Evolutionary conservation across 2,888 invertebrate species (phyloP).

Genomic region (Emmelina monodactyla): DNA sequence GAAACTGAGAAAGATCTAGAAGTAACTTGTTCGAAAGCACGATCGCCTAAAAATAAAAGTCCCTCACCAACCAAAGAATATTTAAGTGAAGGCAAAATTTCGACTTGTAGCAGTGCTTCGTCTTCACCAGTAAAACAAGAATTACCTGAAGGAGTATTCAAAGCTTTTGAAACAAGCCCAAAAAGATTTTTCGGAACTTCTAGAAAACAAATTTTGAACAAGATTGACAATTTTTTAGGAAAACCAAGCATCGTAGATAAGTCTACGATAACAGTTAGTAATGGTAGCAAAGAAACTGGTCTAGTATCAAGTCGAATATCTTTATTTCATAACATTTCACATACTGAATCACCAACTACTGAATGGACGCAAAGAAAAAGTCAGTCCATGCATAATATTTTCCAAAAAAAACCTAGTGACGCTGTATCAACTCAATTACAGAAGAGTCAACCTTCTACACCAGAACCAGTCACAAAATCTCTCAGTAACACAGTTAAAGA

Average conservation of each 20-base stretch:
- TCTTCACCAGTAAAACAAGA: constrained; percentile 36
- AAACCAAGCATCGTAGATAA: constrained; percentile 30
- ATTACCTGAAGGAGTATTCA: constrained; percentile 53
- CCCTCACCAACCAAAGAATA: not conserved
- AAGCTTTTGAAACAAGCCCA: constrained; percentile 58
- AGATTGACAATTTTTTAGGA: constrained; percentile 51
- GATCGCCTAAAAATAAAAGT: constrained; percentile 16
- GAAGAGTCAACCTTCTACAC: constrained; percentile 7
- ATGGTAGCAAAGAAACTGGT: constrained; percentile 40
- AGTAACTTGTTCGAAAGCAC: constrained; percentile 17
- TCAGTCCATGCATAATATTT: constrained; percentile 39
- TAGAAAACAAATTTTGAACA: constrained; percentile 50
- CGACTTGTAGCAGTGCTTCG: not conserved
- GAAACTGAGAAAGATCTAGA: constrained; percentile 27
- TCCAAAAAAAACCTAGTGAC: constrained; percentile 25
- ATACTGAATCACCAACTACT: too few species aligned
- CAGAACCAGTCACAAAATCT: constrained; percentile 7
- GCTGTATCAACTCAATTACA: constrained; percentile 13
- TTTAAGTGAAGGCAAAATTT: not conserved
- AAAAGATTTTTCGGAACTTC: constrained; percentile 59
- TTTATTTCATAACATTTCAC: constrained; percentile 47
- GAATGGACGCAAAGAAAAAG: constrained; percentile 31
- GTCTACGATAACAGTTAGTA: constrained; percentile 23
- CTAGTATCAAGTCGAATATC: constrained; percentile 58
- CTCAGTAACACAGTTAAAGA: not conserved